Evolutionary conservation across 64 coral and sea anemone species (phyloP).

Genomic region (Porites australiensis): DNA sequence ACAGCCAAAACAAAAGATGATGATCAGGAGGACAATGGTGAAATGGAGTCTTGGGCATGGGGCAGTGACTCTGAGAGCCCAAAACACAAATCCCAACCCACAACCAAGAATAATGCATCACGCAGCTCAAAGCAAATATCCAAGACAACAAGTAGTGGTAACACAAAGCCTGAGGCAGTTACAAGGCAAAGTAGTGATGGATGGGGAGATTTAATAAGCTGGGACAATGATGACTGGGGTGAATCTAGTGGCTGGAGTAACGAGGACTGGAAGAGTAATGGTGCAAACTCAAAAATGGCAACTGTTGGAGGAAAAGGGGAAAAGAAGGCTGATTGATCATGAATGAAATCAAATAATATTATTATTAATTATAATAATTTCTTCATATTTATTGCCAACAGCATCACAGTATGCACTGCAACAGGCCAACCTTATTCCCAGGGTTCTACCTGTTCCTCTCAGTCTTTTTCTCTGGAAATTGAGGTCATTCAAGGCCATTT

Average conservation of each 20-base stretch:
- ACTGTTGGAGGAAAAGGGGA: slow-evolving; percentile 53
- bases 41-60: slow-evolving; percentile 68
- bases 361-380: slow-evolving; percentile 26
- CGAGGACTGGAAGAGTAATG: slow-evolving; percentile 75
- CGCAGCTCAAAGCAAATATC: not conserved
- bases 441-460: no score
- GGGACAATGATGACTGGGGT: slow-evolving; percentile 87
- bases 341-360: no score
- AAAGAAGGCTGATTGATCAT: slow-evolving; percentile 83
- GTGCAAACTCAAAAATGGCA: slow-evolving; percentile 30
- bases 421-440: no score
- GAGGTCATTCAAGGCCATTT: no score
- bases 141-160: not conserved
- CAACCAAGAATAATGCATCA: not conserved
- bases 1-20: not conserved
- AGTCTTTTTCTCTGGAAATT: no score
- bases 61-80: slow-evolving; percentile 37
- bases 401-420: no score
- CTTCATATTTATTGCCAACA: no score
- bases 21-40: slow-evolving; percentile 22
- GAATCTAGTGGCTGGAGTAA: slow-evolving; percentile 85
- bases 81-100: not conserved
- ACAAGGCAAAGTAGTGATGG: slow-evolving; percentile 44
- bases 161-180: slow-evolving; percentile 51
- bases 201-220: slow-evolving; percentile 69